Base-by-base conservation (phyloP, 2,797 vertebrate genomes). In the Anguilla marmorata region DNA sequence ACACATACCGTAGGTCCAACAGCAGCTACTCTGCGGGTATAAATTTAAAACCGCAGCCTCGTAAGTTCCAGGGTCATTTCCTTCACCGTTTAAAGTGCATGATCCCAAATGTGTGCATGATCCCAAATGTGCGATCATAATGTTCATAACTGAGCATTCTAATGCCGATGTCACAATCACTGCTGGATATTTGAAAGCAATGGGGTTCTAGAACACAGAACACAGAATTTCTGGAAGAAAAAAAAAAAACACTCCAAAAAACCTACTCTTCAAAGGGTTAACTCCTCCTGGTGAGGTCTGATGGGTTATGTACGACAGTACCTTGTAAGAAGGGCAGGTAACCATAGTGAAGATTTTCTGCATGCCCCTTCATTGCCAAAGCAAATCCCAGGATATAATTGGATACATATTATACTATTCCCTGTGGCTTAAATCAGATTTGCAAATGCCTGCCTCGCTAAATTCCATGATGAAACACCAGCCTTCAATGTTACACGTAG, bases 341-440 rank as follows among this genome's bases (percentile, higher is more conserved):
- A 79, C 74, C 74, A 41, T 45, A 79, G 74, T 41, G 74, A 79
- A 79, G 74, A 30, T 72, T 16, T 79, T 79, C 33, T 79, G 74
- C 45, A 9, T 41, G 30, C 33, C 74, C 19, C 30, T 45, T 79
- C 74, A 79, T 41, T 33, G 74, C 33, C 41, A 82, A 82, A 80
- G 76, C 33, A 45, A 41, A 80, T 80, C 76, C 76, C 27, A 37
- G 12, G 33, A 33, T 76, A 76, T n/a, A 69, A 69, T 69, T 69
- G 37, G 72, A 33, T 76, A 37, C 72, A 30, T 33, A 1, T 37
- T 16, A 37, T 37, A 37, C 37, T 33, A 33, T 76, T 37, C 30
- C 30, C 63, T 6, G 7, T n/a, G 63, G 63, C 76, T 80, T 80
- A 45, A 21, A 48, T 80, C 37, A 80, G 33, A 48, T 45, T 80